A percentile compares a stretch with the other conserved stretches of the same genome.
Conservation (phyloP, 2,113 vertebrate species). For the Puntigrus tetrazona region DNA sequence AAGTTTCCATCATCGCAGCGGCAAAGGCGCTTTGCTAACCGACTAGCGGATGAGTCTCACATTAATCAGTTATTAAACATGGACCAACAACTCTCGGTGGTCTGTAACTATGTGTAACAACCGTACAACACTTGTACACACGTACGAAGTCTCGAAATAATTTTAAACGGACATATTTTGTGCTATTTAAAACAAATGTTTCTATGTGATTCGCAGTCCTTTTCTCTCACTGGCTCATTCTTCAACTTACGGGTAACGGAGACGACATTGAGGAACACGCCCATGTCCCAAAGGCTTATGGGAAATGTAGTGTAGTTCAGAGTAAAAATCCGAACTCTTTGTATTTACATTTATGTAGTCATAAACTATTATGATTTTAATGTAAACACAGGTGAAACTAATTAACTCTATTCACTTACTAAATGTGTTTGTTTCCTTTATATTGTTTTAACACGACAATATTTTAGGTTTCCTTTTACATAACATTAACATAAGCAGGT, state of each 20-base stretch:
- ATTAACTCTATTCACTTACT: background rate
- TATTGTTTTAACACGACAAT: background rate
- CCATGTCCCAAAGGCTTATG: constrained; percentile 8
- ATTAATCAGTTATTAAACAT: constrained; percentile 29
- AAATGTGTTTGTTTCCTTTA: background rate
- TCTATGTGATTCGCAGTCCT: background rate
- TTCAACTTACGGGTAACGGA: constrained; percentile 14
- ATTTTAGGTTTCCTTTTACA: background rate
- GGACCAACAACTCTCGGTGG: background rate
- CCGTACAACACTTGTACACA: background rate
- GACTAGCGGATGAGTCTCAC: constrained; percentile 45
- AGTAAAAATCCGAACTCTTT: background rate
- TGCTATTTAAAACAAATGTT: background rate
- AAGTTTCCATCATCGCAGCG: constrained; percentile 44
- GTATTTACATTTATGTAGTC: background rate
- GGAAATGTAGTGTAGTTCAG: constrained; percentile 14
- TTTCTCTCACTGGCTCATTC: constrained; percentile 33
- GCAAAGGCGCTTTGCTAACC: constrained; percentile 33
- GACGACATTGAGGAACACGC: constrained; percentile 4
- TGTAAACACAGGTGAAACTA: background rate
- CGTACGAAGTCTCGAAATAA: background rate
- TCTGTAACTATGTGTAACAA: background rate
- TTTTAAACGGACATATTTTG: background rate
- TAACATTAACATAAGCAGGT: background rate
- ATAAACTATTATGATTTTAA: background rate